Evolutionary conservation across 2,888 invertebrate species (phyloP).

Genomic region (Mechanitis mazaeus): DNA sequence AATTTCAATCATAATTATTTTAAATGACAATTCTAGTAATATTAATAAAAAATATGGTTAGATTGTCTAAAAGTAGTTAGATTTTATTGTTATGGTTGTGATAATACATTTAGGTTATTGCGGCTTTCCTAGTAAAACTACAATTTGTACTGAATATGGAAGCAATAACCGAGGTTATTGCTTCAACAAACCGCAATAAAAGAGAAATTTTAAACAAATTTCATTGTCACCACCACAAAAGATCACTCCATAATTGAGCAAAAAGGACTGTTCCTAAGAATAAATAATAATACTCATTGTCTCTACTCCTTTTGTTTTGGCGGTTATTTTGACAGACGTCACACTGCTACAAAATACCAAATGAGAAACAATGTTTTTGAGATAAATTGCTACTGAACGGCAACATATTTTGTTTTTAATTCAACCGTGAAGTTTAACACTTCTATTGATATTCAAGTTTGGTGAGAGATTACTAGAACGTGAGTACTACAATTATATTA

Average conservation of each 20-base stretch:
- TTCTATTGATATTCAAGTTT: no score
- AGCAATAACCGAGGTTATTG: slow-evolving; percentile 52
- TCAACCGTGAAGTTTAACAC: slow-evolving; percentile 46
- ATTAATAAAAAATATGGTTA: no score
- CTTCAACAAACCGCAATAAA: slow-evolving; percentile 44
- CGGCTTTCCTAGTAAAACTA: slow-evolving; percentile 25
- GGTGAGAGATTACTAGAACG: no score
- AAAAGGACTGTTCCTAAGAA: slow-evolving; percentile 57
- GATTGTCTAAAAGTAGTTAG: no score
- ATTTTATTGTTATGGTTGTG: no score
- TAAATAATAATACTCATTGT: slow-evolving; percentile 39
- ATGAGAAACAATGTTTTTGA: slow-evolving; percentile 39
- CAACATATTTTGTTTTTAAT: slow-evolving; percentile 50
- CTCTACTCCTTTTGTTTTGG: slow-evolving; percentile 50
- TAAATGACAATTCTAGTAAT: no score
- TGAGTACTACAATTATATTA: no score
- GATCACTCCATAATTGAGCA: slow-evolving; percentile 70
- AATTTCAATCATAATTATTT: no score
- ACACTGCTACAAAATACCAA: slow-evolving; percentile 50
- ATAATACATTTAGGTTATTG: neutral
- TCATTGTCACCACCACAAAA: slow-evolving; percentile 47
- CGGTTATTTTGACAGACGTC: slow-evolving; percentile 62
- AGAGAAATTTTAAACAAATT: slow-evolving; percentile 54
- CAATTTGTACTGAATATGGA: slow-evolving; percentile 53
- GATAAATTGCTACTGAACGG: slow-evolving; percentile 61